Evolutionary conservation across 2,113 vertebrate species (phyloP).

Genomic region (Hippocampus comes): DNA sequence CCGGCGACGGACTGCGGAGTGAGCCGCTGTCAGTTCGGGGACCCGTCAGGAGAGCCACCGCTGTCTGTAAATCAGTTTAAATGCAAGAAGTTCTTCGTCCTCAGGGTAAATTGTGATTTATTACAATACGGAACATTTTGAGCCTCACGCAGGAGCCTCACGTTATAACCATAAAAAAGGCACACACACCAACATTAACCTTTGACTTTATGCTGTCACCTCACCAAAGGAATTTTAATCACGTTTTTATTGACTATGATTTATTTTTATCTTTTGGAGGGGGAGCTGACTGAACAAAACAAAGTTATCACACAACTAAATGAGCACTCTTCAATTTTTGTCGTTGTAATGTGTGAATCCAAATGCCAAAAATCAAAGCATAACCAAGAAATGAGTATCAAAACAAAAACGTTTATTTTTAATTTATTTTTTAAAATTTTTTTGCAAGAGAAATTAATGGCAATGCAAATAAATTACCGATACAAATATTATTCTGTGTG

Average conservation of each 20-base stretch:
- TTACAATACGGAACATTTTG: neutral
- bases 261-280: no score
- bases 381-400: no score
- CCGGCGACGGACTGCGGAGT: neutral
- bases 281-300: no score
- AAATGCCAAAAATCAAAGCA: no score
- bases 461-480: no score
- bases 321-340: neutral
- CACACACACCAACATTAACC: neutral
- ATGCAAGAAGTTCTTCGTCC: slow-evolving; percentile 68
- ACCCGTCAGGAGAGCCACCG: neutral
- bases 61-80: slow-evolving; percentile 55
- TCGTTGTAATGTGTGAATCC: no score
- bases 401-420: neutral
- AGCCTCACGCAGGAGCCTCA: no score
- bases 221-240: neutral
- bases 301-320: neutral
- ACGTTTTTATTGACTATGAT: neutral
- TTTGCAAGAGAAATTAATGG: no score
- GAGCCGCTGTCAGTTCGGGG: neutral
- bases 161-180: no score
- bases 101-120: slow-evolving; percentile 66
- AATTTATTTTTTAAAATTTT: no score
- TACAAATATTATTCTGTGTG: no score
- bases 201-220: neutral